These are phyloP conservation scores for Patella ulyssiponensis DNA, from an alignment of 2,888 invertebrate species.

Conservation along the genomic window DNA sequence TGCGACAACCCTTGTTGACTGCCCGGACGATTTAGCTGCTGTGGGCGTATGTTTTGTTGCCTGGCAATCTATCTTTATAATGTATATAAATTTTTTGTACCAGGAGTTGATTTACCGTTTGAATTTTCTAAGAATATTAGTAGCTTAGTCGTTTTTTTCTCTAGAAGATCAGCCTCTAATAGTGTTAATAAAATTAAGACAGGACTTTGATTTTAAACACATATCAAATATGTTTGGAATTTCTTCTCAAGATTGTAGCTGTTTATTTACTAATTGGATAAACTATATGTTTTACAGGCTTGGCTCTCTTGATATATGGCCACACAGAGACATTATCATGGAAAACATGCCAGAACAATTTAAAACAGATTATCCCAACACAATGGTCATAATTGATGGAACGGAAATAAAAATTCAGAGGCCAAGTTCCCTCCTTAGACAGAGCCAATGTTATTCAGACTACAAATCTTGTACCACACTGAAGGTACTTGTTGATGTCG, in stretches of 20 bases:
- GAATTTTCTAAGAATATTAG: background rate
- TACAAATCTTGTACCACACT: constrained; percentile 34
- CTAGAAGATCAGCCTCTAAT: background rate
- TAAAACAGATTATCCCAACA: background rate
- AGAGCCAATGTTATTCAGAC: constrained; percentile 27
- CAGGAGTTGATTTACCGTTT: background rate
- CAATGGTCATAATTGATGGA: constrained; percentile 16
- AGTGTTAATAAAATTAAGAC: background rate
- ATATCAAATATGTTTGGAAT: background rate
- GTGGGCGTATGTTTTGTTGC: too few species aligned
- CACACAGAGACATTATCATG: background rate
- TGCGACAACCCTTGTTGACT: too few species aligned
- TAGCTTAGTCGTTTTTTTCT: background rate
- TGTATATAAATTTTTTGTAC: background rate
- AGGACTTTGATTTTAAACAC: background rate
- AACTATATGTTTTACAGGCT: background rate
- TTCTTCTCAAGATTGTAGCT: background rate
- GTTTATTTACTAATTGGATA: background rate
- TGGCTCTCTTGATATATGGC: background rate
- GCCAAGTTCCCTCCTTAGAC: background rate
- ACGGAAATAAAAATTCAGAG: constrained; percentile 10
- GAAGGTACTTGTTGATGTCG: constrained; percentile 26
- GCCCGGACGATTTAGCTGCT: too few species aligned
- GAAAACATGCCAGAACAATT: background rate
- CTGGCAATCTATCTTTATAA: too few species aligned